phyloP scores from a whole-genome alignment of 2,113 vertebrate genomes.

The Silurus asotus region DNA sequence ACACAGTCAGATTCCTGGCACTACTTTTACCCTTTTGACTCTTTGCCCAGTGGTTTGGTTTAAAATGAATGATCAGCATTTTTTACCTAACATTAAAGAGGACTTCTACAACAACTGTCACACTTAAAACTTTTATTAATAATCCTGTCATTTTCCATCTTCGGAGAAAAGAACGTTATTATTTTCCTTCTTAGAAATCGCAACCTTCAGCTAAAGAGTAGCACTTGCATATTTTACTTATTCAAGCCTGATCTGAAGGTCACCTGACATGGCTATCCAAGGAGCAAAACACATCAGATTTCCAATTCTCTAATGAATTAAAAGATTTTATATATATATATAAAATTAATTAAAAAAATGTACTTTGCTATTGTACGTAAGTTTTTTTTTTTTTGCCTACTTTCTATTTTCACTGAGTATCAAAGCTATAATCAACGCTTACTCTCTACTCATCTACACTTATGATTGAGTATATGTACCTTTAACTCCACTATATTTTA shows the following conservation, averaged over 20 bases:
- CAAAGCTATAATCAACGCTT: no score
- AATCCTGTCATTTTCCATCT: neutral
- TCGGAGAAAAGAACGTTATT: neutral
- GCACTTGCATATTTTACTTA: neutral
- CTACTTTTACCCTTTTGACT: neutral
- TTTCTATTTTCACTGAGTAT: no score
- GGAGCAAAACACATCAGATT: neutral
- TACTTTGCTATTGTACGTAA: no score
- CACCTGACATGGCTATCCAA: neutral
- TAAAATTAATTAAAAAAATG: no score
- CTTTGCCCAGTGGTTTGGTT: neutral
- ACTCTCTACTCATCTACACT: no score
- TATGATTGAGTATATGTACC: no score
- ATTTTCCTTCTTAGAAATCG: neutral
- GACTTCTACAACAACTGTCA: neutral
- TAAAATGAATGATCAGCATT: neutral
- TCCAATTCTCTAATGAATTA: neutral
- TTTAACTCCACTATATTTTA: no score
- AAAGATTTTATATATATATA: no score
- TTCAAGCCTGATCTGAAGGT: neutral
- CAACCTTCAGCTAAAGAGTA: neutral
- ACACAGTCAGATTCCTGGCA: neutral
- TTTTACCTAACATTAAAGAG: neutral
- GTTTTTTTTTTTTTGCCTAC: no score
- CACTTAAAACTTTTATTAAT: neutral